These are phyloP conservation scores for Panorpa germanica DNA, from an alignment of 2,888 invertebrate genomes.

Conservation along the genomic window DNA sequence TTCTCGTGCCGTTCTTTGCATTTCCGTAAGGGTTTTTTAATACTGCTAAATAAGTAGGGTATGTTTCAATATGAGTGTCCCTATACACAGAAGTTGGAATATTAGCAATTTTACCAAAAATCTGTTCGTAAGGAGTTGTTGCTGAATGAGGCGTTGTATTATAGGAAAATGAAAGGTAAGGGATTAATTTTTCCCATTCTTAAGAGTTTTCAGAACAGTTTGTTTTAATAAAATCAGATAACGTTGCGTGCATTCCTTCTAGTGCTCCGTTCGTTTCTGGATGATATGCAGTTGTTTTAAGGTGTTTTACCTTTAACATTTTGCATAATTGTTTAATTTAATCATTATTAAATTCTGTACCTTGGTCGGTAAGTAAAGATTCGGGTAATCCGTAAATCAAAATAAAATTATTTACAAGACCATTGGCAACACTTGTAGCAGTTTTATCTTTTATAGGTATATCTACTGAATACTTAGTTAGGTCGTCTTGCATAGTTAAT, in stretches of 20 bases:
- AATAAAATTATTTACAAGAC: conserved; percentile 15
- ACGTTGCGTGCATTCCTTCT: conserved; percentile 16
- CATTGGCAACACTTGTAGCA: conserved; percentile 18
- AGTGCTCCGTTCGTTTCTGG: conserved; percentile 18
- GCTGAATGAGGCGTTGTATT: conserved; percentile 16
- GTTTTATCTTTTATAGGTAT: conserved; percentile 15
- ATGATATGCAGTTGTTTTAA: conserved; percentile 16
- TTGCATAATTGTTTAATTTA: conserved; percentile 17
- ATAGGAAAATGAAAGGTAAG: conserved; percentile 17
- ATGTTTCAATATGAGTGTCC: too few relatives aligned
- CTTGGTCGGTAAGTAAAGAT: conserved; percentile 21
- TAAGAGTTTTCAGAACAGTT: conserved; percentile 15
- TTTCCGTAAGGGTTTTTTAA: too few relatives aligned
- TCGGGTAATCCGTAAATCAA: conserved; percentile 19
- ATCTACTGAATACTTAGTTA: conserved; percentile 16
- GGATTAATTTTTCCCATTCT: conserved; percentile 17
- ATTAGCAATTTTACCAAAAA: conserved; percentile 18
- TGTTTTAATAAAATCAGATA: conserved; percentile 16
- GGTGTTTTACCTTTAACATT: conserved; percentile 17
- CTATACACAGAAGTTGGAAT: conserved; percentile 17
- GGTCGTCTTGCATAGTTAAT: conserved; percentile 15
- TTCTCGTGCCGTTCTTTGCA: too few relatives aligned
- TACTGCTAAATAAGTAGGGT: too few relatives aligned
- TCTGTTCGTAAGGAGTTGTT: conserved; percentile 18
- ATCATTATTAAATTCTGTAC: conserved; percentile 18